Conservation (phyloP, 2,113 vertebrate genomes). For the Scalopus aquaticus region DNA sequence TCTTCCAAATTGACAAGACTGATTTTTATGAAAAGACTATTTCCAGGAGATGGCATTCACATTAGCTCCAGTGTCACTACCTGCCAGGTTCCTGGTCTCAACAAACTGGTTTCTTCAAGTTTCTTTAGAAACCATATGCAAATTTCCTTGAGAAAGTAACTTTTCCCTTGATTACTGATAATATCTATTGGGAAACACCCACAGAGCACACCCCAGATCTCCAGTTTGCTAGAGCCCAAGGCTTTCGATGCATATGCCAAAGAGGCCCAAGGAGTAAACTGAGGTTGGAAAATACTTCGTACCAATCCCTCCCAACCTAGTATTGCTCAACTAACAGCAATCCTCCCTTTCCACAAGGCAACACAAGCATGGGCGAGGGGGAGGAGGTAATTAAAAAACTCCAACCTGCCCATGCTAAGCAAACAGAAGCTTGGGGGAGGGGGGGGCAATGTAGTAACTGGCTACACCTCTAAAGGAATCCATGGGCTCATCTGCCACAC, state of each 20-base stretch:
- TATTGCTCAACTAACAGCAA: background rate
- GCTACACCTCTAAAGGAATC: background rate
- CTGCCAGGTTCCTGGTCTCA: background rate
- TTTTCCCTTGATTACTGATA: background rate
- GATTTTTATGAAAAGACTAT: background rate
- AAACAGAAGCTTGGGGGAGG: background rate
- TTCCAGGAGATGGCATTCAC: conserved; percentile 2
- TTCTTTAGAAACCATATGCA: background rate
- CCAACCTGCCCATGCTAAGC: background rate
- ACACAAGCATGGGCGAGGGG: background rate
- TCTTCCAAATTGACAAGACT: background rate
- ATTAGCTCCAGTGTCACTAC: background rate
- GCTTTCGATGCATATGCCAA: background rate
- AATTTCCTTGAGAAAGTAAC: background rate
- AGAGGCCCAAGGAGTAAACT: background rate
- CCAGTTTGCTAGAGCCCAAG: background rate
- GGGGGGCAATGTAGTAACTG: background rate
- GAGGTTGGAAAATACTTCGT: background rate
- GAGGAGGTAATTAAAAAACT: background rate
- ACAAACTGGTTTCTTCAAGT: background rate
- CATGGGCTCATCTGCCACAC: background rate
- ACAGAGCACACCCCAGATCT: background rate
- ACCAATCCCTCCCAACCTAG: background rate
- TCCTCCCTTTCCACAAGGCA: background rate
- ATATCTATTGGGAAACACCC: background rate